Base-by-base conservation (phyloP, 2,113 vertebrate species). In the Cichladusa arquata region DNA sequence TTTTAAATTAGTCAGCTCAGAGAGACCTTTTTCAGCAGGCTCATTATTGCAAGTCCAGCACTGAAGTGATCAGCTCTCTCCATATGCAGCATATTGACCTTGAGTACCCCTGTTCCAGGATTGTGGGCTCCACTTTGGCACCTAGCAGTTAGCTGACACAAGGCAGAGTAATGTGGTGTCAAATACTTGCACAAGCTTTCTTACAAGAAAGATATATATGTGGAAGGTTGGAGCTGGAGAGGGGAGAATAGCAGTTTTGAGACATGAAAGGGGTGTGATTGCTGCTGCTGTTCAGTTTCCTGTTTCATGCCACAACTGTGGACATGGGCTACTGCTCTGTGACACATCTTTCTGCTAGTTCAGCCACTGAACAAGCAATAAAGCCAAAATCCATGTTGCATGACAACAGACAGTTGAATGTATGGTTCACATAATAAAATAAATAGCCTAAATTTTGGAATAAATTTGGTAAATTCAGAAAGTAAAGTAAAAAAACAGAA, bases 11-110 rank as follows among this genome's bases (percentile, higher is more conserved):
- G 8, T 44, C 40, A 80, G 12, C 19, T 90, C 66, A 81, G 66
- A 50, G 3, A 67, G 8, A 6, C 14, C 3, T 47, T 69, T 48
- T 76, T 14, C 34, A 70, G n/a, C 14, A 25, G 14, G 10, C 6
- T 92, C 2, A 19, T 14, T 31, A 40, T 29, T 65, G 6, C 36
- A 73, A 80, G 69, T 48, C 18, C 13, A 61, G 17, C 0, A 0
- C 1, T 80, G 58, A 76, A 60, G 36, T 26, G 44, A 57, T 48
- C 18, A 25, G 3, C 11, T 67, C 31, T 71, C 24, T 65, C 24
- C 12, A 11, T 33, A 4, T 17, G 25, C 11, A 8, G 6, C 19
- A 14, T 14, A 45, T 5, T 36, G 60, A 78, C 23, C 78, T 34
- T 45, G 12, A 80, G 18, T 26, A 31, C 14, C 19, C 17, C 36